Percentiles rank a stretch among this genome's conserved stretches.
phyloP scores from a whole-genome alignment of 1,140 invertebrate species.

The Aphidius gifuensis region DNA sequence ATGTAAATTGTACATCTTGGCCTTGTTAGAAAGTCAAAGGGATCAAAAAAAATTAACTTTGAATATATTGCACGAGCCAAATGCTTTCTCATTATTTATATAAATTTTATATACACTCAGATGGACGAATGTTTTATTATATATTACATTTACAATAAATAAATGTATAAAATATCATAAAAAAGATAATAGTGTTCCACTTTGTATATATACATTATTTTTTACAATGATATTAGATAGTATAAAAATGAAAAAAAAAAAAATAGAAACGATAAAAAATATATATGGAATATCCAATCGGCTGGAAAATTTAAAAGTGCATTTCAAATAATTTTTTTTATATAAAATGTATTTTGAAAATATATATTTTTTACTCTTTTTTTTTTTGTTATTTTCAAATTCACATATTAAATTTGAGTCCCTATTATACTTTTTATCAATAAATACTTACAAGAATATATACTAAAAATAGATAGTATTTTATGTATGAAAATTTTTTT shows the following conservation, averaged over 20 bases:
- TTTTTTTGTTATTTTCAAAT: no score
- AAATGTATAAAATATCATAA: neutral
- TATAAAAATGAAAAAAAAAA: neutral
- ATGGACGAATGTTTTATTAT: constrained; percentile 11
- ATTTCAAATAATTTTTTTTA: neutral
- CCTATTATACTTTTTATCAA: no score
- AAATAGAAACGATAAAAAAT: neutral
- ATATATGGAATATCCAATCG: constrained; percentile 13
- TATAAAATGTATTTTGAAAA: no score
- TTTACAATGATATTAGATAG: neutral
- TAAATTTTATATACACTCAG: constrained; percentile 5
- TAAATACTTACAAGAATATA: no score
- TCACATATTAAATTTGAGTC: no score
- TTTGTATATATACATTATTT: neutral
- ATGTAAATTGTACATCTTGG: constrained; percentile 30
- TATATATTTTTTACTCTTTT: no score
- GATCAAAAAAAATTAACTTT: no score
- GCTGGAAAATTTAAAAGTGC: constrained; percentile 15
- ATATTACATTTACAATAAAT: neutral
- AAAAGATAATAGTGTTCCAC: neutral
- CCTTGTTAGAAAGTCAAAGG: neutral
- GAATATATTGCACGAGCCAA: constrained; percentile 18
- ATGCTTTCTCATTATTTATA: constrained; percentile 14
- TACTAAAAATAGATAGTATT: no score
- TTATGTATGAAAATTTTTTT: no score